A percentile compares a stretch with the other conserved stretches of the same genome.
Conservation (phyloP, 2,113 vertebrate species). For the Rhinolophus sinicus region DNA sequence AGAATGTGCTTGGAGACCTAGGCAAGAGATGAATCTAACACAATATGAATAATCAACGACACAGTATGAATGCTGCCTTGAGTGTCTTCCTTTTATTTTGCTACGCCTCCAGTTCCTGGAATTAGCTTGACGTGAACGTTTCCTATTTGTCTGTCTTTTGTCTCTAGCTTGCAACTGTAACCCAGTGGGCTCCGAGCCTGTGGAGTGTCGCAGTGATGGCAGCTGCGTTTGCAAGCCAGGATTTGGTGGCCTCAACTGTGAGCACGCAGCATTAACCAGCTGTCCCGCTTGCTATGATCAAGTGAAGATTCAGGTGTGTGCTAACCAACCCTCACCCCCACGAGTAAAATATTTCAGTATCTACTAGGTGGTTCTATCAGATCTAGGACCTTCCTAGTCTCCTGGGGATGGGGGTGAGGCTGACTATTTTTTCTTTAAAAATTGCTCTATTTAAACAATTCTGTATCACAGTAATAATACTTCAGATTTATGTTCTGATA, state of each 20-base stretch:
- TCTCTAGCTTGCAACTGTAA: conserved; percentile 91
- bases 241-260: conserved; percentile 90
- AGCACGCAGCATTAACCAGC: conserved; percentile 68
- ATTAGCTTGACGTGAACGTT: background rate
- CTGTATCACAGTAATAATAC: background rate
- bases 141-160: background rate
- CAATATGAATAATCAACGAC: background rate
- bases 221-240: conserved; percentile 91
- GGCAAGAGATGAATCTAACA: background rate
- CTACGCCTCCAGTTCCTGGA: background rate
- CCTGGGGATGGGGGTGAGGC: background rate
- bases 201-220: conserved; percentile 86
- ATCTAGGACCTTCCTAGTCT: background rate
- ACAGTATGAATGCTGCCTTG: background rate
- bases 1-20: background rate
- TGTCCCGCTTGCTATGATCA: conserved; percentile 93
- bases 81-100: background rate
- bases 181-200: conserved; percentile 80
- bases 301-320: conserved; percentile 88
- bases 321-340: background rate
- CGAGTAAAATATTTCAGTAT: background rate
- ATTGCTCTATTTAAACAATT: background rate
- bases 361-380: background rate
- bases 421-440: background rate
- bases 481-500: background rate